Evolutionary conservation across 1,140 invertebrate species (phyloP).

Genomic region (Neodiprion fabricii): DNA sequence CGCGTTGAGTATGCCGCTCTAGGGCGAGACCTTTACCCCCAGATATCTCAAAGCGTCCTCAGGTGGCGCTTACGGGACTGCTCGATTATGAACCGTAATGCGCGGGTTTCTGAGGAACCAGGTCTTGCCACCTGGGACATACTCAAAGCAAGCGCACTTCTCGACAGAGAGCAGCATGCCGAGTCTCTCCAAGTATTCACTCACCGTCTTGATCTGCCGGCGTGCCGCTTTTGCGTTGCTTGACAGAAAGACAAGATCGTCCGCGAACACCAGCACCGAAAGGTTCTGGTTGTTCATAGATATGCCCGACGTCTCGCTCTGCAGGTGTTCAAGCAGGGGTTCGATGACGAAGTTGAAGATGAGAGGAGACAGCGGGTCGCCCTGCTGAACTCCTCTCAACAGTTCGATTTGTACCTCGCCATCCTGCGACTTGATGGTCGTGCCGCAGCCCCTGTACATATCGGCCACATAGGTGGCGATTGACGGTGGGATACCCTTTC

Average conservation of each 20-base stretch:
- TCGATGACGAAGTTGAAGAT: constrained; percentile 52
- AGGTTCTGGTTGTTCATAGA: constrained; percentile 10
- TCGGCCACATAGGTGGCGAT: not conserved
- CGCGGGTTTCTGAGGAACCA: constrained; percentile 30
- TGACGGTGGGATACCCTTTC: not conserved
- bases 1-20: constrained; percentile 20
- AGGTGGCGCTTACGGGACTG: not conserved
- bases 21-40: constrained; percentile 35
- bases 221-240: constrained; percentile 23
- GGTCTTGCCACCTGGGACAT: constrained; percentile 22
- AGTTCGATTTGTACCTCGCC: constrained; percentile 21
- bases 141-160: constrained; percentile 36
- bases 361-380: constrained; percentile 47
- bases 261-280: constrained; percentile 42
- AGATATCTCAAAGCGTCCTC: constrained; percentile 28
- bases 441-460: constrained; percentile 3
- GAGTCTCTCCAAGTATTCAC: constrained; percentile 23
- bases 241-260: constrained; percentile 41
- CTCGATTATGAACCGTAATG: not conserved
- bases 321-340: constrained; percentile 27
- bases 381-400: constrained; percentile 52
- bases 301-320: constrained; percentile 12
- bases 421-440: not conserved
- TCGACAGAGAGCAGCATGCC: constrained; percentile 24
- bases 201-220: constrained; percentile 17